A percentile compares a stretch with the other conserved stretches of the same genome.
Evolutionary conservation across 2,888 invertebrate genomes (phyloP).

Genomic region (Drosophila crucigera): DNA sequence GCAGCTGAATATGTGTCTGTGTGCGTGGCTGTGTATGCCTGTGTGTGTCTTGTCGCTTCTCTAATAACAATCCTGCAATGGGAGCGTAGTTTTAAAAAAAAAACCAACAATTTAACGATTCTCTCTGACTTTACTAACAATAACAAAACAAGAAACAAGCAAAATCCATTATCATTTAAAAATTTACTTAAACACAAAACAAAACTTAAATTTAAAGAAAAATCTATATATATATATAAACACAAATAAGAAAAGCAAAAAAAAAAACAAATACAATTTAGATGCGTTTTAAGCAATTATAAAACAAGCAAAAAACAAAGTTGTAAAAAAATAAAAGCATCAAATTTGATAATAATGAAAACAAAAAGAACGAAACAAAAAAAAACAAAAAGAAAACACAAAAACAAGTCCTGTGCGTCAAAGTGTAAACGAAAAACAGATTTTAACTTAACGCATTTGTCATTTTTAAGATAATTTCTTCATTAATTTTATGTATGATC

Average conservation of each 20-base stretch:
- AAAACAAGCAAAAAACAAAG: conserved; percentile 29
- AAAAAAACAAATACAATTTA: conserved; percentile 56
- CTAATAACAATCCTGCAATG: conserved; percentile 70
- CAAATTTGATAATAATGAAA: conserved; percentile 61
- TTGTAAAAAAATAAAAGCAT: conserved; percentile 67
- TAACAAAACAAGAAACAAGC: conserved; percentile 41
- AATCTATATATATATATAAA: conserved; percentile 57
- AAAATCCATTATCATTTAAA: conserved; percentile 78
- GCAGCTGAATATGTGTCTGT: conserved; percentile 12
- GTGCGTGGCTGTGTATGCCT: conserved; percentile 32
- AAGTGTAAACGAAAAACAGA: conserved; percentile 47
- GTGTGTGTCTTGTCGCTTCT: conserved; percentile 38
- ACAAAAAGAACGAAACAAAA: conserved; percentile 40
- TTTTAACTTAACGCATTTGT: conserved; percentile 45
- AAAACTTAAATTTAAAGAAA: conserved; percentile 75
- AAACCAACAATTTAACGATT: conserved; percentile 51
- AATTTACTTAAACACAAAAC: conserved; percentile 68
- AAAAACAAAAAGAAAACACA: conserved; percentile 32
- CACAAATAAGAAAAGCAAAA: conserved; percentile 17
- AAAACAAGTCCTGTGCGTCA: conserved; percentile 53
- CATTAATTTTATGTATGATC: conserved; percentile 67
- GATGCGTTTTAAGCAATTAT: conserved; percentile 68
- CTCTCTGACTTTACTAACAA: conserved; percentile 70
- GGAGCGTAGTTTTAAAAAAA: conserved; percentile 71
- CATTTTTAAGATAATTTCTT: conserved; percentile 66